Evolutionary conservation across 2,797 vertebrate genomes (phyloP).

Genomic region (Notolabrus celidotus): DNA sequence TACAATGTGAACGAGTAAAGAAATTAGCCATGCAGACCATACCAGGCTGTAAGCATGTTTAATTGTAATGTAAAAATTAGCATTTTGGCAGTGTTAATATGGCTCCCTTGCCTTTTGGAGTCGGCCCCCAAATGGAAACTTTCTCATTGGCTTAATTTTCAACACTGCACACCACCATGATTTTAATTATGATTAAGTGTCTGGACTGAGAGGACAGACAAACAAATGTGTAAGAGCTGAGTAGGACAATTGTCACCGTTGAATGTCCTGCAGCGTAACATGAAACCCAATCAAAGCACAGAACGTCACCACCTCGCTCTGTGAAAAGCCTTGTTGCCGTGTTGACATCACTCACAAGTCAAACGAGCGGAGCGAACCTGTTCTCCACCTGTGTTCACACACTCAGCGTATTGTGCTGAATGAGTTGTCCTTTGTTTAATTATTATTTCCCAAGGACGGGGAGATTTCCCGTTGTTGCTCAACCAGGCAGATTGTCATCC

Average conservation of each 20-base stretch:
- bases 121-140: too few species aligned
- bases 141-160: too few species aligned
- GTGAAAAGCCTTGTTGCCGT: slow-evolving; percentile 65
- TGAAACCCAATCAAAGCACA: slow-evolving; percentile 54
- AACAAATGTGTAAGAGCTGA: slow-evolving; percentile 23
- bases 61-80: too few species aligned
- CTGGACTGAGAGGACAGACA: not conserved
- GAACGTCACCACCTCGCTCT: slow-evolving; percentile 48
- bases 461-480: slow-evolving; percentile 78
- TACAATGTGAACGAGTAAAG: too few species aligned
- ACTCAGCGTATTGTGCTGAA: slow-evolving; percentile 69
- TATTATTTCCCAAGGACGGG: slow-evolving; percentile 72
- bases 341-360: slow-evolving; percentile 63
- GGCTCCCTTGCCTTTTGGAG: too few species aligned
- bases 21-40: too few species aligned
- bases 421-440: slow-evolving; percentile 79
- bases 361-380: slow-evolving; percentile 61
- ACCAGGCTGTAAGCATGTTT: too few species aligned
- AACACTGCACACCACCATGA: too few species aligned
- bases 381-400: slow-evolving; percentile 68
- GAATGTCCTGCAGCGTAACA: slow-evolving; percentile 48
- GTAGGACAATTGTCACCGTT: slow-evolving; percentile 48
- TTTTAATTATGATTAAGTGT: slow-evolving; percentile 15
- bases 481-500: slow-evolving; percentile 74
- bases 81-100: too few species aligned